These are phyloP conservation scores for Opisthocomus hoazin DNA, from an alignment of 2,113 vertebrate genomes.

Conservation along the genomic window DNA sequence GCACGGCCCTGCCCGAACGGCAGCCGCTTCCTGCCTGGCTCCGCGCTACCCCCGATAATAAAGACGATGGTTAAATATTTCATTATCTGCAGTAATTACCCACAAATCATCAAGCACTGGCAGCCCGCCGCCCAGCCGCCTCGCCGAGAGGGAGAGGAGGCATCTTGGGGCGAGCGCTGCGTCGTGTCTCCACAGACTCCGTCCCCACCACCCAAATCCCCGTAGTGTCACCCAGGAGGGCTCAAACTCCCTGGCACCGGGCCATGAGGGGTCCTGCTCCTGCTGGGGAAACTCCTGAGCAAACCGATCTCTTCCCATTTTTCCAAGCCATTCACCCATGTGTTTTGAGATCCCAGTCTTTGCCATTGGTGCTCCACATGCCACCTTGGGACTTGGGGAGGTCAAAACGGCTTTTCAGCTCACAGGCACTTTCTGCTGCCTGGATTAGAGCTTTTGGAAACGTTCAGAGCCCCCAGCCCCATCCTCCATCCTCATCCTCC, in stretches of 20 bases:
- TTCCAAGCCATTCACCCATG: rapidly evolving
- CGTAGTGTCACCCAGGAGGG: background rate
- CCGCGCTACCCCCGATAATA: background rate
- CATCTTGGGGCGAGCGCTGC: background rate
- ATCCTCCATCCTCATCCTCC: background rate
- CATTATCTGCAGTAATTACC: constrained; percentile 41
- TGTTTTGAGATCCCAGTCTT: background rate
- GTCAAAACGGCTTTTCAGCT: background rate
- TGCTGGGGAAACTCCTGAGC: background rate
- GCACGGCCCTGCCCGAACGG: background rate
- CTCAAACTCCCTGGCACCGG: background rate
- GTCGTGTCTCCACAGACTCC: background rate
- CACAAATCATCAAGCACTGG: background rate
- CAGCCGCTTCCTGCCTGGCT: background rate
- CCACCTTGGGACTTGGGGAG: background rate
- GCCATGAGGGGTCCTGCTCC: too few species aligned
- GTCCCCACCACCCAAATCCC: background rate
- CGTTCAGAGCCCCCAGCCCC: background rate
- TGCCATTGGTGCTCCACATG: rapidly evolving
- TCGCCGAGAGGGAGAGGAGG: background rate
- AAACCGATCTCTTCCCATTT: background rate
- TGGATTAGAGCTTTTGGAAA: background rate
- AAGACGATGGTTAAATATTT: constrained; percentile 30
- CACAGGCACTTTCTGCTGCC: background rate
- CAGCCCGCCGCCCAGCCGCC: background rate